Conservation (phyloP, 2,888 invertebrate genomes). For the Allophyes oxyacanthae region DNA sequence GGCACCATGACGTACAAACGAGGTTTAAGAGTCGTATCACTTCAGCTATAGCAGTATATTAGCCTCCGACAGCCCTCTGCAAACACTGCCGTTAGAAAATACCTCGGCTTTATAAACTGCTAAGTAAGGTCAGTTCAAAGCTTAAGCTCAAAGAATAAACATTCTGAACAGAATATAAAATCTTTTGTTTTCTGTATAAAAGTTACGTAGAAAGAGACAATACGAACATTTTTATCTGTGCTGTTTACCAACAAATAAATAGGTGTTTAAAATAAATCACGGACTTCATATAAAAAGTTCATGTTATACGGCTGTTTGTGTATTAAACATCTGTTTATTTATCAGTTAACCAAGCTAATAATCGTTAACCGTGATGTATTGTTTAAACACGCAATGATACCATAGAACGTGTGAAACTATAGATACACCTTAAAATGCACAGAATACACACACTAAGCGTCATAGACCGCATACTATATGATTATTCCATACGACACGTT, state of each 20-base stretch:
- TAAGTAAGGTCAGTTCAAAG: slow-evolving; percentile 45
- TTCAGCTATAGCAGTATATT: slow-evolving; percentile 13
- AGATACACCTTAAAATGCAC: slow-evolving; percentile 3
- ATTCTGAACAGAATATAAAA: slow-evolving; percentile 26
- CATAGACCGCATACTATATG: slow-evolving; percentile 15
- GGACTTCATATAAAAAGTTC: no score
- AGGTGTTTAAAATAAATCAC: no score
- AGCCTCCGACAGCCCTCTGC: slow-evolving; percentile 6
- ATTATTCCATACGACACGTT: slow-evolving; percentile 28
- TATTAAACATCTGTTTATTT: no score
- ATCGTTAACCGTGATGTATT: not conserved
- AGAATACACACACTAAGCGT: slow-evolving; percentile 1
- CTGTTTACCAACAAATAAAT: no score
- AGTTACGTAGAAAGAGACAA: not conserved
- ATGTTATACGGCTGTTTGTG: no score
- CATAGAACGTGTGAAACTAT: no score
- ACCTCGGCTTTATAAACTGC: slow-evolving; percentile 38
- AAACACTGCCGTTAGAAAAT: slow-evolving; percentile 38
- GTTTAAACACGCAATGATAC: no score
- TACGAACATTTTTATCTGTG: not conserved
- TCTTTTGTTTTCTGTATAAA: slow-evolving; percentile 16
- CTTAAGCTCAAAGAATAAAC: slow-evolving; percentile 42
- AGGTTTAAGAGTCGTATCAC: slow-evolving; percentile 7
- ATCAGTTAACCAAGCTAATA: not conserved
- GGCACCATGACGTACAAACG: no score